Evolutionary conservation across 1,140 invertebrate genomes (phyloP).

Genomic region (Babylonia areolata): DNA sequence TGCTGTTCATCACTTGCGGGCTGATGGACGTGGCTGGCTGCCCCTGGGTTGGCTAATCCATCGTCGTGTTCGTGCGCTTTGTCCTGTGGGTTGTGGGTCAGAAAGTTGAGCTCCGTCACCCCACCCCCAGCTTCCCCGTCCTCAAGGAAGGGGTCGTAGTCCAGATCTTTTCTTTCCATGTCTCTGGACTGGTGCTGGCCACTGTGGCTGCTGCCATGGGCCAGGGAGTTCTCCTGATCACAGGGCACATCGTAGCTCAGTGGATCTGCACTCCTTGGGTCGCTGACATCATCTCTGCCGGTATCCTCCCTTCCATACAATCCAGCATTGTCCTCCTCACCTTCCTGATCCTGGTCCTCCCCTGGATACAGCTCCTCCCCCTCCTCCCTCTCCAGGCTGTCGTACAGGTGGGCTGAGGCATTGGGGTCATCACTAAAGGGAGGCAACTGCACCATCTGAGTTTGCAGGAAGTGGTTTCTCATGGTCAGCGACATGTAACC

Average conservation of each 20-base stretch:
- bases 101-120: background rate
- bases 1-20: background rate
- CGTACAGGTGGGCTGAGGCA: conserved; percentile 44
- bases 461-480: conserved; percentile 37
- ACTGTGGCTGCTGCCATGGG: background rate
- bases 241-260: conserved; percentile 15
- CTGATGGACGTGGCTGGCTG: background rate
- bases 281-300: conserved; percentile 4
- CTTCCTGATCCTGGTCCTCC: conserved; percentile 4
- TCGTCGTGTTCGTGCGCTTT: background rate
- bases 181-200: background rate
- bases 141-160: background rate
- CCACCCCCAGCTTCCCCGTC: background rate
- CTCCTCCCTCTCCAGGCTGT: conserved; percentile 52
- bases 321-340: background rate
- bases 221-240: background rate
- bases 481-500: conserved; percentile 18
- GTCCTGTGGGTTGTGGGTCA: background rate
- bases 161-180: background rate
- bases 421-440: conserved; percentile 21
- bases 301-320: conserved; percentile 18
- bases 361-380: conserved; percentile 21
- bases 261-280: conserved; percentile 11
- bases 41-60: background rate
- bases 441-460: conserved; percentile 43